Evolutionary conservation across 1,140 invertebrate species (phyloP).

Genomic region (Drosophila murphyi): DNA sequence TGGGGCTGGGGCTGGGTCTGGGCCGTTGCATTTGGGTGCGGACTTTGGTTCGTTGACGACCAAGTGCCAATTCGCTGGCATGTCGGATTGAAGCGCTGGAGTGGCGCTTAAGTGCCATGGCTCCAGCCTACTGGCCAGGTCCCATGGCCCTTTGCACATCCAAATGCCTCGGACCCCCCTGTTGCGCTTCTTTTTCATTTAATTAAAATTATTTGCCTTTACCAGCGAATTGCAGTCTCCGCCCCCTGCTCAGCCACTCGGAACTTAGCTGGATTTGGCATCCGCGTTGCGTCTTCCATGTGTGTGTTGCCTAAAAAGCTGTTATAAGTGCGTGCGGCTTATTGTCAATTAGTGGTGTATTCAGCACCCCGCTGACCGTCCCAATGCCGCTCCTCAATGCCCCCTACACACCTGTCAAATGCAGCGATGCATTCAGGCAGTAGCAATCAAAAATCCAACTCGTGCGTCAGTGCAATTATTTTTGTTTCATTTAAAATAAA

Average conservation of each 20-base stretch:
- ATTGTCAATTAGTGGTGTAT: slow-evolving; percentile 72
- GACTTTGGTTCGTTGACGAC: slow-evolving; percentile 76
- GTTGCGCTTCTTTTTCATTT: slow-evolving; percentile 77
- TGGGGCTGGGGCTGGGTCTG: background rate
- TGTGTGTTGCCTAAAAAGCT: slow-evolving; percentile 1
- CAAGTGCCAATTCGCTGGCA: slow-evolving; percentile 72
- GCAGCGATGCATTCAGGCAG: slow-evolving; percentile 72
- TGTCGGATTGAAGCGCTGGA: slow-evolving; percentile 72
- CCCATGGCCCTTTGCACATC: background rate
- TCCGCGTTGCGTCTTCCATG: slow-evolving; percentile 47
- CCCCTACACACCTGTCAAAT: slow-evolving; percentile 30
- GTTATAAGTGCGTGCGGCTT: slow-evolving; percentile 65
- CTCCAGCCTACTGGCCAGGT: slow-evolving; percentile 14
- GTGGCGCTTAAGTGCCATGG: slow-evolving; percentile 74
- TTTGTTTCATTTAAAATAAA: slow-evolving; percentile 23
- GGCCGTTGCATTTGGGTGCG: slow-evolving; percentile 72
- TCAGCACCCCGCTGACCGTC: background rate
- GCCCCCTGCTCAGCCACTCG: slow-evolving; percentile 51
- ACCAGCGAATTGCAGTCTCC: slow-evolving; percentile 28
- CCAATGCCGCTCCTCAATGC: background rate
- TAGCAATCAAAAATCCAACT: slow-evolving; percentile 57
- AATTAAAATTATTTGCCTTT: slow-evolving; percentile 83
- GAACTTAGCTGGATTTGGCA: slow-evolving; percentile 70
- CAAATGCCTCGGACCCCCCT: slow-evolving; percentile 13
- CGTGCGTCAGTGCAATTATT: slow-evolving; percentile 68